Evolutionary conservation across 2,113 vertebrate species (phyloP).

Genomic region (Semnornis frantzii): DNA sequence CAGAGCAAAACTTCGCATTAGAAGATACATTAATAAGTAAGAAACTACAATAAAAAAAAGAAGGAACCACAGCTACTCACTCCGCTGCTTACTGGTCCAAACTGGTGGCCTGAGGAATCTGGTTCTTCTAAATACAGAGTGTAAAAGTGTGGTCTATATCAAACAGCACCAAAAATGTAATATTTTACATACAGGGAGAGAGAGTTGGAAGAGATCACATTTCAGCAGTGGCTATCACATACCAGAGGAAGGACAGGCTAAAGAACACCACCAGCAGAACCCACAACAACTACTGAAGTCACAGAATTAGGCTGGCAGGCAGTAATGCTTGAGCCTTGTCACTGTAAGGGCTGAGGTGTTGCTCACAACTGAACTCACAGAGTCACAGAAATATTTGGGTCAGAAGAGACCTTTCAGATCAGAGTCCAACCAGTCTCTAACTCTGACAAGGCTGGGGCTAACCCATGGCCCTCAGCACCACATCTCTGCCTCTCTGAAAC

Average conservation of each 20-base stretch:
- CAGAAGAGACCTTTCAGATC: too few species aligned
- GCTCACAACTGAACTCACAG: not conserved
- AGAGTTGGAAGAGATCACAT: conserved; percentile 67
- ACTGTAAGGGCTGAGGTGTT: not conserved
- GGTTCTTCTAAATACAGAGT: conserved; percentile 98
- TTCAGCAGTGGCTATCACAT: conserved; percentile 64
- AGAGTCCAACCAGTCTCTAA: too few species aligned
- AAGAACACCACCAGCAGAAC: not conserved
- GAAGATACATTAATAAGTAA: not conserved
- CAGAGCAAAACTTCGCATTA: not conserved
- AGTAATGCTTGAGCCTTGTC: not conserved
- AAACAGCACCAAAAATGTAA: conserved; percentile 86
- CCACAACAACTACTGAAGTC: not conserved
- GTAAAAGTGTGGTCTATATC: conserved; percentile 95
- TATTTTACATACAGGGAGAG: conserved; percentile 80
- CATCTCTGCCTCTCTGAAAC: too few species aligned
- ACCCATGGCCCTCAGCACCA: too few species aligned
- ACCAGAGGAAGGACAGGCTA: not conserved
- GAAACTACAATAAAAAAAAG: not conserved
- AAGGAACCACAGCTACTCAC: conserved; percentile 74
- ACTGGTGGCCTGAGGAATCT: conserved; percentile 85
- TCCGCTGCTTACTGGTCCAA: conserved; percentile 86
- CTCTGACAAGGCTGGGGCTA: too few species aligned
- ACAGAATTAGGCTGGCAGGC: not conserved
- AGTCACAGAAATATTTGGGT: not conserved